Base-by-base conservation (phyloP, 2,888 invertebrate genomes). In the Leucania comma region DNA sequence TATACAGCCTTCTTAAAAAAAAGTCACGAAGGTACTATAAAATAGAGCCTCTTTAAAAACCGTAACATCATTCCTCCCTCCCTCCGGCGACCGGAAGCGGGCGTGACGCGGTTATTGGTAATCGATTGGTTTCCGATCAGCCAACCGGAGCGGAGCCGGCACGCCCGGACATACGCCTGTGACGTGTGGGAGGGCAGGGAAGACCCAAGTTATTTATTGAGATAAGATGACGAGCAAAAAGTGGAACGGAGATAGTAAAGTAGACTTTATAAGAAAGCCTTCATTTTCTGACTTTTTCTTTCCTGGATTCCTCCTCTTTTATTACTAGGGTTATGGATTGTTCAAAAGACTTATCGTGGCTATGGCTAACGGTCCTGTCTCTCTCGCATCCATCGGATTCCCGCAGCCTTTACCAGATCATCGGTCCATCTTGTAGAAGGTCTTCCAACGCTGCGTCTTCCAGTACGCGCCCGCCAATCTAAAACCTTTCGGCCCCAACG, bases 101-200 rank as follows among this genome's bases (percentile, higher is more conserved):
- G 84, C 82, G 84, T 67, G 63, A 88, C 86, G 82, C 88, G 88
- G 91, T 89, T 93, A 94, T 95, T 90, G 94, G 94, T 87, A 93
- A 94, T 95, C 91, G 95, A 96, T 96, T 90, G 93, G 91, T 94
- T 95, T 95, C 93, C 95, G 88, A 95, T 95, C 94, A 93, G 90
- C 96, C 96, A 96, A 96, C 95, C 81, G 85, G 85, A 81, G 87
- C 69, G 85, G 82, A 48, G 75, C 64, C 81, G 92, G 88, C 91
- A 93, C 93, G 93, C 93, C 93, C 88, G 89, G 66, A 89, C 88
- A 88, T 85, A 93, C 94, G 93, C 93, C 94, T 92, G 22, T 70
- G 64, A 57, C 60, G 32, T 80, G 67, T 71, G 75, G 60, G 78
- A 48, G 72, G 72, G 61, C 38, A 68, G 58, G 35, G 57, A 59